Evolutionary conservation across 2,888 invertebrate genomes (phyloP).

Genomic region (Sclerodermus sp.): DNA sequence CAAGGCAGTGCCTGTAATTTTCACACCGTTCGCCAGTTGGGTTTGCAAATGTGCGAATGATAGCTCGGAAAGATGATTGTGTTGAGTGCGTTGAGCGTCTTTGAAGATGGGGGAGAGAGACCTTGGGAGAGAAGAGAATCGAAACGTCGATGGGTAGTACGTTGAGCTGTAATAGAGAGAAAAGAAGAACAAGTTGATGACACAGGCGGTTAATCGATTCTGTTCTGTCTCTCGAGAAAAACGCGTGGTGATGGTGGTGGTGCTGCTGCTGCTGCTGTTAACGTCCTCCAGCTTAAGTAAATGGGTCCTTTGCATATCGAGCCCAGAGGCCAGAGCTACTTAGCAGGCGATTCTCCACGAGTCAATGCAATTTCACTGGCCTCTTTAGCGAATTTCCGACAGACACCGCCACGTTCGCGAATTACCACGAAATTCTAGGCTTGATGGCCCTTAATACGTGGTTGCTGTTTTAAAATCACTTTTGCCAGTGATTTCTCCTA

Average conservation of each 20-base stretch:
- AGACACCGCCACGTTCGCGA: background rate
- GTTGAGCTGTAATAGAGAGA: slow-evolving; percentile 11
- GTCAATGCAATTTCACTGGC: slow-evolving; percentile 24
- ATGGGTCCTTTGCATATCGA: background rate
- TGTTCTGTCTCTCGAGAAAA: slow-evolving; percentile 8
- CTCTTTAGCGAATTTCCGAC: slow-evolving; percentile 20
- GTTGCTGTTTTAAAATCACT: slow-evolving; percentile 9
- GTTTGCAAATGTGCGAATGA: slow-evolving; percentile 52
- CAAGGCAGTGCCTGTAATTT: slow-evolving; percentile 46
- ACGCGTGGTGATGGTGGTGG: too few species aligned
- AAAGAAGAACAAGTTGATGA: background rate
- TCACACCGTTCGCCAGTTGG: slow-evolving; percentile 50
- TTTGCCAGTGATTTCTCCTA: slow-evolving; percentile 8
- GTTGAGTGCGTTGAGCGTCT: background rate
- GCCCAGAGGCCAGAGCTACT: slow-evolving; percentile 14
- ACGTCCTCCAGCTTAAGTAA: background rate
- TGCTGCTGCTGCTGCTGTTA: too few species aligned
- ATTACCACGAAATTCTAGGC: background rate
- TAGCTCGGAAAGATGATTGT: slow-evolving; percentile 26
- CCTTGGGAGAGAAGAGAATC: too few species aligned
- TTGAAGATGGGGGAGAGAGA: too few species aligned
- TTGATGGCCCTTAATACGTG: background rate
- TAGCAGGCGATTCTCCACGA: slow-evolving; percentile 20
- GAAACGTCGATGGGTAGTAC: slow-evolving; percentile 13
- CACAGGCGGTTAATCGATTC: background rate